phyloP scores from a whole-genome alignment of 1,140 invertebrate species.

The Psix sp. region DNA sequence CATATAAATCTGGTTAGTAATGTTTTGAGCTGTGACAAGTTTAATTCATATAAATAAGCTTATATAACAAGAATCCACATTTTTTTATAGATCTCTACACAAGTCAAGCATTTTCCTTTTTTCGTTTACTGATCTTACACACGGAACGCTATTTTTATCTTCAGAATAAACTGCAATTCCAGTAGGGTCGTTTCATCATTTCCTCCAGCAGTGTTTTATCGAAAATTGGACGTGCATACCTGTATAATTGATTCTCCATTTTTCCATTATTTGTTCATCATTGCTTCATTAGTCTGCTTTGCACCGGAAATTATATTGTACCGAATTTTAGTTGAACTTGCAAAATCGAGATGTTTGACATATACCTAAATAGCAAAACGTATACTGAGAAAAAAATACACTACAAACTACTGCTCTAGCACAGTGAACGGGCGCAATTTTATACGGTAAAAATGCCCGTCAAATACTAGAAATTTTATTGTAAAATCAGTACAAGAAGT shows the following conservation, averaged over 20 bases:
- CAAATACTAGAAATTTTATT: too few relatives aligned
- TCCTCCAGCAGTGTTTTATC: conserved; percentile 22
- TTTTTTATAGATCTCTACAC: conserved; percentile 43
- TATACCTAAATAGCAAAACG: too few relatives aligned
- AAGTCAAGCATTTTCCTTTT: conserved; percentile 40
- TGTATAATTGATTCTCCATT: conserved; percentile 34
- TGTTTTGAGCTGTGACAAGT: too few relatives aligned
- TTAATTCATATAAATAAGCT: too few relatives aligned
- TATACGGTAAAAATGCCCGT: too few relatives aligned
- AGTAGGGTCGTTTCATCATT: conserved; percentile 26
- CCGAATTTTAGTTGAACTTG: too few relatives aligned
- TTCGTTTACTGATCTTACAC: conserved; percentile 43
- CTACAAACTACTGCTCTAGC: too few relatives aligned
- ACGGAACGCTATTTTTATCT: conserved; percentile 53
- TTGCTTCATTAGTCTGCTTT: conserved; percentile 31
- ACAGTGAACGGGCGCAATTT: too few relatives aligned
- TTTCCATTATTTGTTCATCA: conserved; percentile 47
- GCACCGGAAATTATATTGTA: conserved; percentile 21
- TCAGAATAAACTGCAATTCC: conserved; percentile 27
- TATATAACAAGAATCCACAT: too few relatives aligned
- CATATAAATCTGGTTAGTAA: too few relatives aligned
- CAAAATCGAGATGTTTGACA: neutral
- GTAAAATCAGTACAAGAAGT: too few relatives aligned
- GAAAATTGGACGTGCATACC: conserved; percentile 14
- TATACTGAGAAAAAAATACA: too few relatives aligned